phyloP scores from a whole-genome alignment of 2,797 vertebrate genomes.

The Sandelia bainsii region DNA sequence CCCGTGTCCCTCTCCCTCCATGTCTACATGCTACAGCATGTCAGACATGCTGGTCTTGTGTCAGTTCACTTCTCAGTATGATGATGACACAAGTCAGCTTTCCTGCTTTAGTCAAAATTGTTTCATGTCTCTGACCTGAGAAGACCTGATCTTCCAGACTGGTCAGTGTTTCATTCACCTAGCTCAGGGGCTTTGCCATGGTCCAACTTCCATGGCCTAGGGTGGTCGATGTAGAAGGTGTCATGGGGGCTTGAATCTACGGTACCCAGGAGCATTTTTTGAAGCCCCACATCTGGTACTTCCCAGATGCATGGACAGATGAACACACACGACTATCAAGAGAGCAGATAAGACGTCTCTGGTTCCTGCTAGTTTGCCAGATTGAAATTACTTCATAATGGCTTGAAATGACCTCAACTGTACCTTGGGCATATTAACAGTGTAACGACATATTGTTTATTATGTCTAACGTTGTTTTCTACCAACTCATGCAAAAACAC shows the following conservation, averaged over 20 bases:
- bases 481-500: constrained; percentile 5
- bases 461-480: constrained; percentile 7
- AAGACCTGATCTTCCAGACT: constrained; percentile 67
- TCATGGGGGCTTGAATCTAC: constrained; percentile 75
- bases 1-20: not conserved
- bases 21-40: constrained; percentile 7
- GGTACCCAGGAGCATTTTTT: constrained; percentile 42
- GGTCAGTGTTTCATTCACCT: constrained; percentile 61
- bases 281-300: constrained; percentile 62
- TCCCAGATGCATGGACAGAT: constrained; percentile 51
- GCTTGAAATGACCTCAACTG: constrained; percentile 29
- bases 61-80: constrained; percentile 4
- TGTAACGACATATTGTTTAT: constrained; percentile 27
- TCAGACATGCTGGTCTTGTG: constrained; percentile 14
- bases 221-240: constrained; percentile 56
- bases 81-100: constrained; percentile 16
- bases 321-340: constrained; percentile 40
- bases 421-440: constrained; percentile 37
- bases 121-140: constrained; percentile 49
- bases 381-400: constrained; percentile 50
- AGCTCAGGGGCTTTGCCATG: constrained; percentile 62
- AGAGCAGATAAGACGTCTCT: constrained; percentile 55
- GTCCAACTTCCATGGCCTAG: constrained; percentile 56
- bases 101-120: constrained; percentile 16
- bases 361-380: constrained; percentile 54